Base-by-base conservation (phyloP, 2,888 invertebrate species). In the Coremacera marginata region DNA sequence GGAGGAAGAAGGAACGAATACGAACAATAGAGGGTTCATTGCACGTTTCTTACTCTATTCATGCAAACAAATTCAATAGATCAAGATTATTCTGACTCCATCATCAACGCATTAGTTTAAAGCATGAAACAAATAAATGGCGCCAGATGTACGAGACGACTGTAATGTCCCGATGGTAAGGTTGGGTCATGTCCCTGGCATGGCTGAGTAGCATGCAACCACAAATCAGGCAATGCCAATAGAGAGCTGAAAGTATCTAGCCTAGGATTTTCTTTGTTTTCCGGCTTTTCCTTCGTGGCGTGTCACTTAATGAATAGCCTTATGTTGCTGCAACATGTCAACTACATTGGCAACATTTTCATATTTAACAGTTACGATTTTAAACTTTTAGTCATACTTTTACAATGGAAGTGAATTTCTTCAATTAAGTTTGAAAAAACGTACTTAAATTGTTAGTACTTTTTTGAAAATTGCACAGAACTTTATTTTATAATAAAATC, bases 121-220 rank as follows among this genome's bases (percentile, higher is more conserved):
- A 60, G 19, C 37, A 60, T 60, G 37, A 57, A 71, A 60, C 44
- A 37, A 44, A 60, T 44, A 37, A 71, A 44, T 44, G 71, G 71
- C 71, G 71, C 71, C 71, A 31, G 8, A 34, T 71, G 51, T 60
- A n/a, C 71, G 44, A 71, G 71, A 71, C 71, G 57, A 22, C 57
- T 7, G 44, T 14, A 9, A 34, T 16, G 55, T 34, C 52, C 27
- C 27, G 55, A 34, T 31, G 37, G 16, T n/a, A n/a, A 34, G 31
- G n/a, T 3, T 14, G 14, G 34, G 19, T n/a, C 34, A 63, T 63
- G 63, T 19, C 8, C 3, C n/a, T n/a, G 31, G 31, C 27, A 34
- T 34, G 16, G 55, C 16, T 5, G 11, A 63, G 27, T 27, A 27
- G 31, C 68, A 44, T 51, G 44, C 25, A 67, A 68, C 52, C 70